Conservation (phyloP, 2,113 vertebrate genomes). For the Myotis brandtii region DNA sequence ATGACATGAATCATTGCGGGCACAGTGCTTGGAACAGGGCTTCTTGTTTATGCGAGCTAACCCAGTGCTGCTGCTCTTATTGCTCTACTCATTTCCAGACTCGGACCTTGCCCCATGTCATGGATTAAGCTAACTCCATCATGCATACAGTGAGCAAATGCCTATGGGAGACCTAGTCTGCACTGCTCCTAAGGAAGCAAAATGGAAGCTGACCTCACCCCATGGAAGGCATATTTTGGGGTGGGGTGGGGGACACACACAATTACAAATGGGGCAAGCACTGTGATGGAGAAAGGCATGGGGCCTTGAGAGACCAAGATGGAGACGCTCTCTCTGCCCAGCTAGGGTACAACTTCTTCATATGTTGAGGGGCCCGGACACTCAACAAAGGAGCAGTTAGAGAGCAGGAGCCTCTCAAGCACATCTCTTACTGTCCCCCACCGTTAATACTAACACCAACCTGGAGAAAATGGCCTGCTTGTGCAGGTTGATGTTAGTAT, state of each 20-base stretch:
- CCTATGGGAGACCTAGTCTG: background rate
- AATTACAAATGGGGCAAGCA: rapidly evolving
- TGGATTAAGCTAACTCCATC: background rate
- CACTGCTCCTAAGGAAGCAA: background rate
- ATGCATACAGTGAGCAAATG: background rate
- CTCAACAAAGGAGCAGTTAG: rapidly evolving
- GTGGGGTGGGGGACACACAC: background rate
- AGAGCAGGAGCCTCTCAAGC: background rate
- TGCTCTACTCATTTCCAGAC: background rate
- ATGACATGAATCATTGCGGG: rapidly evolving
- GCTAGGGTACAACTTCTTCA: background rate
- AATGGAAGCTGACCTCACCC: background rate
- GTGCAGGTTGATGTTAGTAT: background rate
- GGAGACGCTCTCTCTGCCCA: background rate
- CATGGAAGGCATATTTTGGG: background rate
- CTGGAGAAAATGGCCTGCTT: background rate
- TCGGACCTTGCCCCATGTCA: background rate
- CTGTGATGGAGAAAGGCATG: background rate
- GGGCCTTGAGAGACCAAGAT: background rate
- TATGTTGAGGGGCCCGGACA: rapidly evolving
- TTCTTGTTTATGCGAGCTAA: background rate
- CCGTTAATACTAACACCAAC: too few species aligned
- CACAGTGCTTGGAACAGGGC: background rate
- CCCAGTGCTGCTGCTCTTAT: background rate
- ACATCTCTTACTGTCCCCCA: background rate